These are phyloP conservation scores for Abramis brama DNA, from an alignment of 2,113 vertebrate genomes.

Conservation along the genomic window DNA sequence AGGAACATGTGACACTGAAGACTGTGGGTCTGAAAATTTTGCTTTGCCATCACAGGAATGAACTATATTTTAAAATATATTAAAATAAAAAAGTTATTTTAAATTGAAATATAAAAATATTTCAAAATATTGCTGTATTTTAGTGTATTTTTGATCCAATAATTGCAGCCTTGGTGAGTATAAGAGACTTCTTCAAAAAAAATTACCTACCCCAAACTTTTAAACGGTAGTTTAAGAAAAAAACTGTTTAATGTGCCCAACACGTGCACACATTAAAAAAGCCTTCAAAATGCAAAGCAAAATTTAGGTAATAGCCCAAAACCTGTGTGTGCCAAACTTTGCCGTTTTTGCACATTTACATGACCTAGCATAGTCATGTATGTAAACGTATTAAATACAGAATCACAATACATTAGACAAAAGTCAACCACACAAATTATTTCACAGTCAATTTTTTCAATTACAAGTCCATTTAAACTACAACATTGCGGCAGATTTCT, in stretches of 20 bases:
- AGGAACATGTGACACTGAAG: too few relatives aligned
- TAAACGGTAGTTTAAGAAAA: background rate
- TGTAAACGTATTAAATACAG: background rate
- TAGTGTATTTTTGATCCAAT: background rate
- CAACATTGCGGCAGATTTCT: background rate
- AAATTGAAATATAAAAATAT: background rate
- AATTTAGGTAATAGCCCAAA: background rate
- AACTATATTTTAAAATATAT: too few relatives aligned
- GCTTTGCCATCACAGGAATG: too few relatives aligned
- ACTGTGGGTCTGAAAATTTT: too few relatives aligned
- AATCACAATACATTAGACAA: background rate
- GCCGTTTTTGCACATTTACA: background rate
- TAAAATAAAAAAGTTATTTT: background rate
- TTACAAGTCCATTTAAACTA: background rate
- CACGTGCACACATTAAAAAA: background rate
- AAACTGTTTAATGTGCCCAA: background rate
- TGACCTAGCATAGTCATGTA: background rate
- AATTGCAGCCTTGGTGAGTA: background rate
- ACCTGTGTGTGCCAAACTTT: background rate
- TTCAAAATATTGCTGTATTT: background rate
- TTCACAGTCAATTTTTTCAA: background rate
- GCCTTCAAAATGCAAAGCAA: background rate
- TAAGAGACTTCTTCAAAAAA: background rate
- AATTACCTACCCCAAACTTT: background rate
- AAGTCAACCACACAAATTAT: too few relatives aligned